Base-by-base conservation (phyloP, 2,797 vertebrate genomes). In the Ceryle rudis region DNA sequence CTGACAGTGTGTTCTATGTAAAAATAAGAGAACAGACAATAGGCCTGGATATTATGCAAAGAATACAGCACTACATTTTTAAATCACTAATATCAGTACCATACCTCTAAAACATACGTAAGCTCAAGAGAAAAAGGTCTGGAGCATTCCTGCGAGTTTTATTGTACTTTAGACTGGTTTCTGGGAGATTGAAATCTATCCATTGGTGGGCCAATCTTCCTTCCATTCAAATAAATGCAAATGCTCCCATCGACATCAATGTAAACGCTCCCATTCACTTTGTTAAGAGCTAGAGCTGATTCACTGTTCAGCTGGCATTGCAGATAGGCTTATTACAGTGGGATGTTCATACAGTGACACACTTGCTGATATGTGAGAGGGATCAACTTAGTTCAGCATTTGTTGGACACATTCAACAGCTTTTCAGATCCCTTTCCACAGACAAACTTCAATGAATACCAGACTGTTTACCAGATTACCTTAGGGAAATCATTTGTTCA, bases 21-120 rank as follows among this genome's bases (percentile, higher is more conserved):
- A 94, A 95, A 92, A 65, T 73, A 60, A 81, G 15, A 77, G 9
- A 79, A 28, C 39, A 83, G 65, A 89, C 75, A 96, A 93, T 83
- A 93, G 54, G 20, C 25, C 41, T 89, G 72, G 66, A 80, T 87
- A 60, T 69, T 93, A 92, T 91, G 49, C 33, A 72, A 89, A 93
- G 31, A 41, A 69, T 49, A 62, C 17, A 20, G 31, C 37, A 49
- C 29, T 58, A 91, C n/a, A 77, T 74, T 93, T 95, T 89, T 57
- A 33, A 91, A 96, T 71, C 11, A 16, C 11, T 83, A 5, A 73
- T 60, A 11, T 77, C 55, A 75, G 74, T 87, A 75, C 22, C 12
- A 61, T 57, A 54, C 25, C 37, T 81, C 41, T 93, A 80, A 95
- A 95, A 69, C 8, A 69, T 61, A 70, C 8, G 42, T 44, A 93